These are phyloP conservation scores for Orchesella cincta DNA, from an alignment of 1,140 invertebrate genomes.

Conservation along the genomic window DNA sequence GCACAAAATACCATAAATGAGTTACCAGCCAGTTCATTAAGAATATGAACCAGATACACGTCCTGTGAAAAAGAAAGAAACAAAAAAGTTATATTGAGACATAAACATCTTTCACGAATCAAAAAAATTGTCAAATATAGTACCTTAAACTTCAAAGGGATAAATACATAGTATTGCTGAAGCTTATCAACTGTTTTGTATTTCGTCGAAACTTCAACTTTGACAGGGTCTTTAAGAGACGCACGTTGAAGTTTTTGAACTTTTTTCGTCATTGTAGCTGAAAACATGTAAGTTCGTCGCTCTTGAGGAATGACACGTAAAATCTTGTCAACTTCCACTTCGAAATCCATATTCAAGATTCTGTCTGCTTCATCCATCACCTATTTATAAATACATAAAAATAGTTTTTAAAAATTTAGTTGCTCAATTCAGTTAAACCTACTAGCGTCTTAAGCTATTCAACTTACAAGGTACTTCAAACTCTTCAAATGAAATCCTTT, in stretches of 20 bases:
- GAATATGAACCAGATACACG: slow-evolving; percentile 91
- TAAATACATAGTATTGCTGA: slow-evolving; percentile 92
- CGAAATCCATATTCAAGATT: slow-evolving; percentile 95
- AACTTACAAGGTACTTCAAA: slow-evolving; percentile 77
- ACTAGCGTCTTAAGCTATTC: too few relatives aligned
- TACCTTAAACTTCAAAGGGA: slow-evolving; percentile 94
- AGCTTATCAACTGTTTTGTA: slow-evolving; percentile 98
- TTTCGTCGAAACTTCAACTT: slow-evolving; percentile 93
- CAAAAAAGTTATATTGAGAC: slow-evolving; percentile 6
- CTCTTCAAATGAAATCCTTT: slow-evolving; percentile 89
- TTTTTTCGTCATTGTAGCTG: slow-evolving; percentile 98
- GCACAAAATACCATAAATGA: slow-evolving; percentile 96
- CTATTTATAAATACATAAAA: slow-evolving; percentile 52
- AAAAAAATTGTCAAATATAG: neutral
- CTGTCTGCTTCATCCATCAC: slow-evolving; percentile 96
- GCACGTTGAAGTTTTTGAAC: slow-evolving; percentile 95
- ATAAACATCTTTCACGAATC: neutral
- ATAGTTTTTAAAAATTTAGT: neutral
- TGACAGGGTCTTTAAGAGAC: slow-evolving; percentile 86
- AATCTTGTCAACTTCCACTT: slow-evolving; percentile 94
- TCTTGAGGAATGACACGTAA: slow-evolving; percentile 87
- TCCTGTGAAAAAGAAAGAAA: slow-evolving; percentile 67
- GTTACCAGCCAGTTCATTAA: slow-evolving; percentile 95
- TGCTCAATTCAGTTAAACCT: neutral
- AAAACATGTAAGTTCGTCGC: slow-evolving; percentile 85